Evolutionary conservation across 2,888 invertebrate species (phyloP), one percentile per base, ranked within the genome.

Genomic region (Trachelus tabidus): DNA sequence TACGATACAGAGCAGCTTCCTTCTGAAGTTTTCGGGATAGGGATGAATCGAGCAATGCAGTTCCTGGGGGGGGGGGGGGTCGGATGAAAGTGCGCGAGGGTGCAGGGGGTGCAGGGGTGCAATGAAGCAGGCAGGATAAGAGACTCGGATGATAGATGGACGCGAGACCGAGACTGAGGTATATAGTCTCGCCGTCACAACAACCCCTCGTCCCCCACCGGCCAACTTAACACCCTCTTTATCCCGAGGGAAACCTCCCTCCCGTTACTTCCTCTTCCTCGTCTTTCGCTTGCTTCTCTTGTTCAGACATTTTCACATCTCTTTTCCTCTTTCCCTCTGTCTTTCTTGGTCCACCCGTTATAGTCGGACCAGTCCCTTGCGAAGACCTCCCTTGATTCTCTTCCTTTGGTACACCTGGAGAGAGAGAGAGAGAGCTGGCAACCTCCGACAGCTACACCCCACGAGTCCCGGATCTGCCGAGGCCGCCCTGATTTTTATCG

Each of bases 111-210:
- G 68, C 40, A 37, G 37, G 40, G 33, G 69, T 68, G 56, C 40
- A 75, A 80, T 71, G 78, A 74, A 76, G 77, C 71, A 71, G 79
- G 77, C 73, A 79, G 80, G 82, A 83, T 76, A 79, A 78, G 76
- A 83, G 79, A 81, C 76, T 76, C 77, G 83, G 84, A 87, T 87
- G 88, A 89, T 88, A 85, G 85, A 89, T 90, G 85, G 85, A 79
- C 80, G 81, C 76, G 82, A 87, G 85, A 84, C 84, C 87, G 87
- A 86, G 86, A 84, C 81, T 75, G 80, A 81, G 85, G 83, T 84
- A 84, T 86, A 87, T 82, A 85, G 84, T 79, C 80, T 83, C 84
- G 86, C 89, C 89, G 89, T 89, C 89, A 89, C 88, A 89, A 89
- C 89, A 89, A 89, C 86, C 87, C 83, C 87, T 85, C 85, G 68